Evolutionary conservation across 2,888 invertebrate species (phyloP).

Genomic region (Pharmacophagus antenor): DNA sequence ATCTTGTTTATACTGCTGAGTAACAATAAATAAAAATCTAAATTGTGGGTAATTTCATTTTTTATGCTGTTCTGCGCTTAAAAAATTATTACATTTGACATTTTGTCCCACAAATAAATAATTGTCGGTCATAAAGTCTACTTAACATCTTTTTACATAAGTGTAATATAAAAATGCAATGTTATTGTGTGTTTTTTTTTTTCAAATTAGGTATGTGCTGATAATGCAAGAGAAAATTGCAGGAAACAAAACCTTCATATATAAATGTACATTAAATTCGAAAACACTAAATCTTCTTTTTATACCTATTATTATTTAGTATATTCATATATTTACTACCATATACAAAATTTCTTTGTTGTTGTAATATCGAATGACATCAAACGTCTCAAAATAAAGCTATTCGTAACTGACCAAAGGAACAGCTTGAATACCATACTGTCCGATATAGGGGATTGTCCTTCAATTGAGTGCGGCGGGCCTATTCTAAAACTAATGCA

Average conservation of each 20-base stretch:
- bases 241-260: no score
- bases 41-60: conserved; percentile 21
- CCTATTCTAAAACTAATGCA: conserved; percentile 59
- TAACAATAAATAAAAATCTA: conserved; percentile 14
- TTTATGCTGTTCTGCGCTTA: conserved; percentile 2
- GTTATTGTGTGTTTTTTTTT: background rate
- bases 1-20: conserved; percentile 9
- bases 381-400: background rate
- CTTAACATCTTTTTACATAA: background rate
- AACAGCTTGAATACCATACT: conserved; percentile 30
- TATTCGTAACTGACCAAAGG: background rate
- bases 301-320: no score
- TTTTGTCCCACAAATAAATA: conserved; percentile 4
- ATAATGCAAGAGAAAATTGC: no score
- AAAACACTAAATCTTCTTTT: no score
- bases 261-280: no score
- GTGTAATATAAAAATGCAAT: background rate
- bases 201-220: no score
- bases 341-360: no score
- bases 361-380: background rate
- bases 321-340: no score
- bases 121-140: background rate
- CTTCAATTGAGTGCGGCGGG: conserved; percentile 60
- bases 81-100: background rate
- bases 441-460: conserved; percentile 52